Evolutionary conservation across 2,888 invertebrate species (phyloP).

Genomic region (Polyommatus iphigenia): DNA sequence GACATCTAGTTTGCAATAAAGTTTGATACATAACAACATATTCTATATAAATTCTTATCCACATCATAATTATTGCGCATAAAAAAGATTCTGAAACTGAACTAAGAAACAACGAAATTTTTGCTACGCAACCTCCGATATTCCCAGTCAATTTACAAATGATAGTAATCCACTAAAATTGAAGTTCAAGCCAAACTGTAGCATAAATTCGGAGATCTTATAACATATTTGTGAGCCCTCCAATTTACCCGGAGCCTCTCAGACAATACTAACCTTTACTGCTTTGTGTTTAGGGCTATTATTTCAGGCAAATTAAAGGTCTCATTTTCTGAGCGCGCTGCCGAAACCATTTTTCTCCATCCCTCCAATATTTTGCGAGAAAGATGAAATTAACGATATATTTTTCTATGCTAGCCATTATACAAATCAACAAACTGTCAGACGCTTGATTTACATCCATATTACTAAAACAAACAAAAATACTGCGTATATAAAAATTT

Average conservation of each 20-base stretch:
- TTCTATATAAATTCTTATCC: too few relatives aligned
- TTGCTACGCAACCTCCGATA: neutral
- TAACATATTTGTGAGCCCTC: constrained; percentile 57
- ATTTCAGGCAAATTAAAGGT: constrained; percentile 57
- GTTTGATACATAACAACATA: too few relatives aligned
- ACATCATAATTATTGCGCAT: neutral
- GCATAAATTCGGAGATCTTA: constrained; percentile 53
- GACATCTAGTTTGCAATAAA: too few relatives aligned
- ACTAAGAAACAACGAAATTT: neutral
- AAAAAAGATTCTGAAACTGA: neutral
- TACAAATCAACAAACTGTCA: constrained; percentile 54
- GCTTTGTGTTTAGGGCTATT: constrained; percentile 39
- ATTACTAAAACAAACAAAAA: neutral
- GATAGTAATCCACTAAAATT: constrained; percentile 31
- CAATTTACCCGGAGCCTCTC: constrained; percentile 44
- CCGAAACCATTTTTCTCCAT: constrained; percentile 66
- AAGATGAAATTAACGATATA: constrained; percentile 60
- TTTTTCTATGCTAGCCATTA: constrained; percentile 63
- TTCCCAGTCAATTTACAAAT: constrained; percentile 1
- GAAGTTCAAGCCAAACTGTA: constrained; percentile 44
- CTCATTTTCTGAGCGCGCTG: constrained; percentile 59
- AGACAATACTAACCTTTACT: constrained; percentile 43
- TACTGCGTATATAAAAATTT: neutral
- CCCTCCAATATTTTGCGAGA: constrained; percentile 56
- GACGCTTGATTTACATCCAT: neutral